Base-by-base conservation (phyloP, 2,113 vertebrate genomes). In the Polyodon spathula region DNA sequence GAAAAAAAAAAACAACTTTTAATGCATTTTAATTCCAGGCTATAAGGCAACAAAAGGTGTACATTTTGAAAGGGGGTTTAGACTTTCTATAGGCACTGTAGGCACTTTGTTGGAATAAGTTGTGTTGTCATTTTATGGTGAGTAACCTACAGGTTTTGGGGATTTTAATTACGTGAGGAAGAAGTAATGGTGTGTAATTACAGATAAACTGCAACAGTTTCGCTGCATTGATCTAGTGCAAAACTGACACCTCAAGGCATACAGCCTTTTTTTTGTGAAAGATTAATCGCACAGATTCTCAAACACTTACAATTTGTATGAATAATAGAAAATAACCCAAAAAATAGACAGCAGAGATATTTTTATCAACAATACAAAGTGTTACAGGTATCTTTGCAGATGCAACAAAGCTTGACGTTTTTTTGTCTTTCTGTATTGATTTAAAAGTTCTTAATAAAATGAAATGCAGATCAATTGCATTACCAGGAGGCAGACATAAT, bases 391-490 rank as follows among this genome's bases (percentile, higher is more conserved):
- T 81, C 81, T 78, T 72, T 78, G 80, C 76, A 75, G 78, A 79
- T 82, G 81, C 81, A 76, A 71, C 78, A 84, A 79, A 78, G 37
- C n/a, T 16, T 63, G 73, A 78, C 84, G n/a, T 84, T 86, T 85
- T 86, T 81, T 79, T 77, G 84, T 83, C 81, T 73, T 71, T 62
- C 62, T 61, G 71, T 81, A 84, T 86, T 71, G 84, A 86, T 86
- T 88, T 80, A 81, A 77, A 73, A 71, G 79, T 83, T 68, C 72
- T 75, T 81, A 83, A 78, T 81, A 83, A 78, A 85, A 87, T 83
- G 81, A 87, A 86, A 84, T 81, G 81, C 79, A 81, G 84, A 88
- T 88, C 84, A 87, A 85, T 84, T 71, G 81, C 79, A 81, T 85
- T 81, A 84, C 82, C 79, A 78, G 74, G 56, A 76, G 84, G 78